Evolutionary conservation across 1,140 invertebrate genomes (phyloP).

Genomic region (Geopemphigus sp.): DNA sequence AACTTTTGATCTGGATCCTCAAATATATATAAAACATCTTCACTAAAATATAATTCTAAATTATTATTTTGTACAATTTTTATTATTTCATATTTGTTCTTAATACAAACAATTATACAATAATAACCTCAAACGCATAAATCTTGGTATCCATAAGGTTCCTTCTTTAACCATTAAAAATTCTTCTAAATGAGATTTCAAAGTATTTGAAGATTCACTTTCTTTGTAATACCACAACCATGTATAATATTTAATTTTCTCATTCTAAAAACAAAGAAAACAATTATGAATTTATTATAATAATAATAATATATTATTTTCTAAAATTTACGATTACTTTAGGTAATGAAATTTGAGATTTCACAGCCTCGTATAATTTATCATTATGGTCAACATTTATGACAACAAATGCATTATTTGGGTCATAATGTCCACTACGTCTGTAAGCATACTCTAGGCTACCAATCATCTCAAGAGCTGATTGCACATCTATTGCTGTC

Average conservation of each 20-base stretch:
- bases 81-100: background rate
- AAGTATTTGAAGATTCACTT: conserved; percentile 16
- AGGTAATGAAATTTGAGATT: conserved; percentile 18
- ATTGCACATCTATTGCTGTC: conserved; percentile 29
- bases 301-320: background rate
- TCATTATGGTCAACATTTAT: conserved; percentile 22
- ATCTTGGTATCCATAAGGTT: conserved; percentile 34
- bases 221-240: conserved; percentile 42
- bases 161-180: conserved; percentile 46
- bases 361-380: conserved; percentile 30
- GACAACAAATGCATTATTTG: conserved; percentile 35
- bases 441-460: conserved; percentile 36
- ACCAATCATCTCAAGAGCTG: conserved; percentile 29
- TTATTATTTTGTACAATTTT: background rate
- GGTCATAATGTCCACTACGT: conserved; percentile 25
- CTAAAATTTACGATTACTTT: conserved; percentile 1
- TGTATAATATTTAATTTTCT: conserved; percentile 39
- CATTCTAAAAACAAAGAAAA: conserved; percentile 31
- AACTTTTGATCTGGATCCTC: background rate
- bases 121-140: conserved; percentile 37
- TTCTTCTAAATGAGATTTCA: conserved; percentile 36
- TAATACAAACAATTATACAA: background rate
- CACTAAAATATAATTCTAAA: conserved; percentile 4
- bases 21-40: conserved; percentile 37
- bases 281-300: background rate